phyloP scores from a whole-genome alignment of 2,113 vertebrate genomes.

The Bostrychus sinensis region DNA sequence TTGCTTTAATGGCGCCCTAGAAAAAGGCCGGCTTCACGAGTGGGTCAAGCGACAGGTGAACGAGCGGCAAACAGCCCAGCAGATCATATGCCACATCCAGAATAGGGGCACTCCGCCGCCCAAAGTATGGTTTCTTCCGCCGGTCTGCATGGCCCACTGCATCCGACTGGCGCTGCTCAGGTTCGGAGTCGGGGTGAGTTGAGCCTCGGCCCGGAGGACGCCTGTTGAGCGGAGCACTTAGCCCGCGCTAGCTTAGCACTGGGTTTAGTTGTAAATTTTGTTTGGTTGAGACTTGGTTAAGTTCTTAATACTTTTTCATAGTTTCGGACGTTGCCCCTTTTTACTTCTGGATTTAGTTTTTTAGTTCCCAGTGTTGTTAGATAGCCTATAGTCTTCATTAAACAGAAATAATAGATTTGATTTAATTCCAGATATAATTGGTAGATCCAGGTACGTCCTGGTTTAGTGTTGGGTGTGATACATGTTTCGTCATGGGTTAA shows the following conservation, averaged over 20 bases:
- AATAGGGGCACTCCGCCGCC: constrained; percentile 96
- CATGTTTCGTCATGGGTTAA: no score
- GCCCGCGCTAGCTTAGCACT: constrained; percentile 16
- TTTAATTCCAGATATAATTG: no score
- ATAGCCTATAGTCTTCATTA: no score
- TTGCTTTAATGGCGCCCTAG: constrained; percentile 95
- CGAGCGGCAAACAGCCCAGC: constrained; percentile 94
- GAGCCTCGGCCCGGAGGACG: constrained; percentile 25
- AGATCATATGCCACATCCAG: constrained; percentile 96
- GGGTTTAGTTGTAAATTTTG: background rate
- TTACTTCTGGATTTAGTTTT: no score
- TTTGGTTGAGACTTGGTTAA: background rate
- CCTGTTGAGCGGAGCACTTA: constrained; percentile 34
- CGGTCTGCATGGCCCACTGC: constrained; percentile 95
- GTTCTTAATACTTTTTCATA: no score
- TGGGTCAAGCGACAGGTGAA: constrained; percentile 97
- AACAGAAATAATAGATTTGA: no score
- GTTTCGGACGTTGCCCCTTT: no score
- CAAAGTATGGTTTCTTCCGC: constrained; percentile 96
- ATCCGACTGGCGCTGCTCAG: constrained; percentile 95
- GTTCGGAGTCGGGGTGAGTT: constrained; percentile 92
- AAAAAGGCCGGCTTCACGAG: constrained; percentile 95
- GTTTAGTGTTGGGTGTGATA: no score
- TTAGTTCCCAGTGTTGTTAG: no score
- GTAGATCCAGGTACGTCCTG: no score